These are phyloP conservation scores for Thamnophis sirtalis DNA, from an alignment of 2,113 vertebrate genomes.

Conservation along the genomic window DNA sequence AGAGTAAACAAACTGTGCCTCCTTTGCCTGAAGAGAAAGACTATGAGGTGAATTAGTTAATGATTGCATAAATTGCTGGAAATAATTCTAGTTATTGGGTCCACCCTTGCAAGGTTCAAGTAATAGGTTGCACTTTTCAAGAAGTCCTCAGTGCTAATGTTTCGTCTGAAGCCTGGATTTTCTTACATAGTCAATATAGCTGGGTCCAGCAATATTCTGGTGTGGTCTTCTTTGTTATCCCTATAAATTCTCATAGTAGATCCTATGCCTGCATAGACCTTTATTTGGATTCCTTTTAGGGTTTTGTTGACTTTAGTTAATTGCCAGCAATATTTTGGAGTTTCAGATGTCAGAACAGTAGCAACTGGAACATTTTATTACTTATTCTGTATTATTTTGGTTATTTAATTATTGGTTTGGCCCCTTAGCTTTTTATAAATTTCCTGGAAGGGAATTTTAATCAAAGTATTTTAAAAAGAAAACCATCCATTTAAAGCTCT, in stretches of 20 bases:
- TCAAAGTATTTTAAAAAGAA: not conserved
- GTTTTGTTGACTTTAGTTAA: not conserved
- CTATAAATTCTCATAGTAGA: not conserved
- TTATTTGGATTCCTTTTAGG: not conserved
- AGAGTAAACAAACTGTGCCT: not conserved
- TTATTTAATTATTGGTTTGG: not conserved
- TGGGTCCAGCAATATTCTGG: not conserved
- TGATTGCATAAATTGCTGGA: not conserved
- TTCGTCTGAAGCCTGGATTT: not conserved
- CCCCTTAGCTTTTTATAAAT: not conserved
- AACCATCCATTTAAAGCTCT: not conserved
- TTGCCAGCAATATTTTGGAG: not conserved
- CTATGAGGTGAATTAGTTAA: conserved; percentile 60
- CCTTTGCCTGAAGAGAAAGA: conserved; percentile 29
- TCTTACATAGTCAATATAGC: not conserved
- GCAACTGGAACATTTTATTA: not conserved
- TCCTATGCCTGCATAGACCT: not conserved
- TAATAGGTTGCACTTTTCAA: not conserved
- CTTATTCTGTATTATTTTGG: not conserved
- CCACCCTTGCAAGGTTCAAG: not conserved
- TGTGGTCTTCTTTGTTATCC: not conserved
- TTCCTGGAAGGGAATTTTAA: not conserved
- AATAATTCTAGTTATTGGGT: not conserved
- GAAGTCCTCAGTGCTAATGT: not conserved
- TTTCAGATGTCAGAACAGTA: not conserved